Base-by-base conservation (phyloP, 2,113 vertebrate species). In the Colinus virginianus region DNA sequence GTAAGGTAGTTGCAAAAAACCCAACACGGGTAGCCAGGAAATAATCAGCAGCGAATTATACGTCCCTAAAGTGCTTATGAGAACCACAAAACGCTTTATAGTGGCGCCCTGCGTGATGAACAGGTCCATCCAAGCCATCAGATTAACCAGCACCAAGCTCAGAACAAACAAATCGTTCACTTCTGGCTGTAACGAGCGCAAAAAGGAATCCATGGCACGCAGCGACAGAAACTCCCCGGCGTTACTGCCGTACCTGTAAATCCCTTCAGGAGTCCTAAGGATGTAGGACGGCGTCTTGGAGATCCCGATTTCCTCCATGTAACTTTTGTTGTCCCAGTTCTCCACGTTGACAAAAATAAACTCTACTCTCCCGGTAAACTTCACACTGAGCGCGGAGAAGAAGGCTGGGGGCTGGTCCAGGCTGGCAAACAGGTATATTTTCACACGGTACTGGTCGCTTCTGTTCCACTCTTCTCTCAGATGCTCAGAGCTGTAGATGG, bases 51-150 rank as follows among this genome's bases (percentile, higher is more conserved):
- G 96, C 62, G 99, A 99, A 97, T 99, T 99, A 89, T 99, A 99
- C 34, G 99, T 99, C 96, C 99, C 99, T 94, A 99, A 97, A 88
- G 99, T 99, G 97, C 99, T 99, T 96, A 99, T 99, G 56, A 99
- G 98, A 96, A 99, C 98, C 59, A 99, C 99, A 96, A 99, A 99
- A 66, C 99, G 98, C 93, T 99, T 99, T 88, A 99, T 98, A 49
- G 99, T 99, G 51, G 99, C 99, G 26, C 99, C 99, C 87, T 99
- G 99, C 28, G 99, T 99, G 69, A 99, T 99, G 89, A 99, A 99
- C 84, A 99, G 98, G 97, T 99, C 99, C 99, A 99, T 99, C 99
- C 99, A 99, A 83, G 99, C 99, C 98, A 99, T 98, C 61, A 99
- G 96, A 93, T 99, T 99, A 90, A 99, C 99, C 89, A 99, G 97